Evolutionary conservation across 1,140 invertebrate species (phyloP).

Genomic region (Aricia agestis): DNA sequence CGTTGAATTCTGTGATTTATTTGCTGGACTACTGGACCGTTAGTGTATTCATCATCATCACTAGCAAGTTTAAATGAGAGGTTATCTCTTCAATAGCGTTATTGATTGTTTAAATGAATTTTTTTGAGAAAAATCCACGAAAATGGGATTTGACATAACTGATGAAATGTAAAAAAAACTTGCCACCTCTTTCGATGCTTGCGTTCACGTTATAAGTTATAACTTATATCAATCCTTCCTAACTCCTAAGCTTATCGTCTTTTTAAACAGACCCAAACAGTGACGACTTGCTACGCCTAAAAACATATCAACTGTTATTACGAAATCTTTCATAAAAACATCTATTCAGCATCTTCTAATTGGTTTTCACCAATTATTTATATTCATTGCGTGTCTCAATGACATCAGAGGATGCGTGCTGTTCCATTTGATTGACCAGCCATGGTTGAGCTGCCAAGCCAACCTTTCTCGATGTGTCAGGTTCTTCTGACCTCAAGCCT

Average conservation of each 20-base stretch:
- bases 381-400: slow-evolving; percentile 40
- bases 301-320: background rate
- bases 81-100: no score
- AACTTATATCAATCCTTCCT: no score
- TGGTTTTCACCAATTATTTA: background rate
- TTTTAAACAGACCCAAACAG: no score
- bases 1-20: background rate
- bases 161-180: no score
- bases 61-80: background rate
- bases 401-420: slow-evolving; percentile 50
- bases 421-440: slow-evolving; percentile 49
- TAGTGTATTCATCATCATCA: slow-evolving; percentile 26
- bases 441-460: background rate
- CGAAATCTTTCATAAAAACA: background rate
- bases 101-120: no score
- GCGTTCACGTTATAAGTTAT: no score
- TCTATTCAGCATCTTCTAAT: background rate
- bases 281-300: background rate
- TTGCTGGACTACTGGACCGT: slow-evolving; percentile 21
- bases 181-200: no score
- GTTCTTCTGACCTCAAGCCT: background rate
- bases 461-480: slow-evolving; percentile 30
- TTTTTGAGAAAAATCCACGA: no score
- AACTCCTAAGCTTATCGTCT: no score
- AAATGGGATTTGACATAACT: no score